Evolutionary conservation across 2,888 invertebrate species (phyloP).

Genomic region (Drosophila barbarae): DNA sequence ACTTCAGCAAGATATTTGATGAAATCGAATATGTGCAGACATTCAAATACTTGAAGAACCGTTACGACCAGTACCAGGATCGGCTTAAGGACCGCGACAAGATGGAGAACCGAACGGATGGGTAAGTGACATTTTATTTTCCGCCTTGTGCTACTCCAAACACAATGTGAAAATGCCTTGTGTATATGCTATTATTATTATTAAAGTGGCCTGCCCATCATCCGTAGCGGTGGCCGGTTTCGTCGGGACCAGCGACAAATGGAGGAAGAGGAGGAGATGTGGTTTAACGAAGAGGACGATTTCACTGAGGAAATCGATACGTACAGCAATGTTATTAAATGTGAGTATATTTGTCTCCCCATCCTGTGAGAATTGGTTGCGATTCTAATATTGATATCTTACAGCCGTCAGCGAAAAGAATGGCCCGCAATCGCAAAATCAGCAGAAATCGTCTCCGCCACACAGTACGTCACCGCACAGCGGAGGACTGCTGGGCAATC

Average conservation of each 20-base stretch:
- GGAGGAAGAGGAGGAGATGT: slow-evolving; percentile 99
- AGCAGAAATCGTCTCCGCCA: slow-evolving; percentile 74
- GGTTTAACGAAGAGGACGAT: slow-evolving; percentile 99
- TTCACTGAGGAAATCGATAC: slow-evolving; percentile 86
- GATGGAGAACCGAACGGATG: slow-evolving; percentile 82
- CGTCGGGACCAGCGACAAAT: slow-evolving; percentile 95
- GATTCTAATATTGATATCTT: neutral
- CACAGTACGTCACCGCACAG: slow-evolving; percentile 69
- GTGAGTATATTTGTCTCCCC: slow-evolving; percentile 58
- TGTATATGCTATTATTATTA: slow-evolving; percentile 3
- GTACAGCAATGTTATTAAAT: slow-evolving; percentile 79
- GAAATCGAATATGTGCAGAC: slow-evolving; percentile 98
- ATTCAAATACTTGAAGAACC: slow-evolving; percentile 92
- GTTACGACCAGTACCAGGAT: slow-evolving; percentile 95
- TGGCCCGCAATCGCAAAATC: slow-evolving; percentile 76
- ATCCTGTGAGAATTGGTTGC: neutral
- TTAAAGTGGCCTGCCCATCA: slow-evolving; percentile 82
- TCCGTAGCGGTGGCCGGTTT: slow-evolving; percentile 87
- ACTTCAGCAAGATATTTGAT: slow-evolving; percentile 95
- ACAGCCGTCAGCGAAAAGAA: slow-evolving; percentile 77
- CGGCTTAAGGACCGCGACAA: slow-evolving; percentile 92
- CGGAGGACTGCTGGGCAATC: slow-evolving; percentile 68
- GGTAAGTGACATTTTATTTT: slow-evolving; percentile 80
- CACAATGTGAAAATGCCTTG: slow-evolving; percentile 5
- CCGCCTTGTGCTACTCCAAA: neutral